Evolutionary conservation across 2,797 vertebrate species (phyloP).

Genomic region (Pelobates cultripes): DNA sequence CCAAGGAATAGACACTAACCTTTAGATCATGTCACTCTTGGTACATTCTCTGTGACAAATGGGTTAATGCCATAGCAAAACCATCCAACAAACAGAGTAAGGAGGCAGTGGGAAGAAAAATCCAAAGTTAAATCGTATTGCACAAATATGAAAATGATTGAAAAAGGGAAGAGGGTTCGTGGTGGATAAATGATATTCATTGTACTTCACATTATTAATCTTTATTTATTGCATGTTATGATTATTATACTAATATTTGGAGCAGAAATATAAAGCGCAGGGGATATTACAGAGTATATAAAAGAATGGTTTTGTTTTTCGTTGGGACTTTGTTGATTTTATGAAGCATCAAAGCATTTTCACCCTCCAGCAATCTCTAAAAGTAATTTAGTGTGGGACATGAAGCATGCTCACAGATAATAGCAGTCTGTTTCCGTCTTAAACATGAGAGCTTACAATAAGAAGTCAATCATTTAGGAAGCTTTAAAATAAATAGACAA

Average conservation of each 20-base stretch:
- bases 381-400: slow-evolving; percentile 37
- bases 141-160: no score
- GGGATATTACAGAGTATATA: slow-evolving; percentile 14
- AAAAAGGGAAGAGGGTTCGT: no score
- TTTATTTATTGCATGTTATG: slow-evolving; percentile 33
- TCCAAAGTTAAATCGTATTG: no score
- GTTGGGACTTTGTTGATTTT: slow-evolving; percentile 44
- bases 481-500: slow-evolving; percentile 6
- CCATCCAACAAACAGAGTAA: no score
- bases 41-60: no score
- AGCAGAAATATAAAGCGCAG: slow-evolving; percentile 1
- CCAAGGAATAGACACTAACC: no score
- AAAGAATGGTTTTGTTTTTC: slow-evolving; percentile 27
- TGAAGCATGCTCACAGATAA: slow-evolving; percentile 14
- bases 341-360: slow-evolving; percentile 51
- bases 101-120: no score
- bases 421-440: background rate
- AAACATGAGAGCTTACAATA: slow-evolving; percentile 17
- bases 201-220: slow-evolving; percentile 23
- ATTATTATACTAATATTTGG: slow-evolving; percentile 38
- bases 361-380: slow-evolving; percentile 47
- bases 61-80: no score
- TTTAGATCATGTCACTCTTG: no score
- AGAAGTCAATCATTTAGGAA: slow-evolving; percentile 19
- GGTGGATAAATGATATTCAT: background rate